Evolutionary conservation across 2,888 invertebrate genomes (phyloP).

Genomic region (Marasmarcha lunaedactyla): DNA sequence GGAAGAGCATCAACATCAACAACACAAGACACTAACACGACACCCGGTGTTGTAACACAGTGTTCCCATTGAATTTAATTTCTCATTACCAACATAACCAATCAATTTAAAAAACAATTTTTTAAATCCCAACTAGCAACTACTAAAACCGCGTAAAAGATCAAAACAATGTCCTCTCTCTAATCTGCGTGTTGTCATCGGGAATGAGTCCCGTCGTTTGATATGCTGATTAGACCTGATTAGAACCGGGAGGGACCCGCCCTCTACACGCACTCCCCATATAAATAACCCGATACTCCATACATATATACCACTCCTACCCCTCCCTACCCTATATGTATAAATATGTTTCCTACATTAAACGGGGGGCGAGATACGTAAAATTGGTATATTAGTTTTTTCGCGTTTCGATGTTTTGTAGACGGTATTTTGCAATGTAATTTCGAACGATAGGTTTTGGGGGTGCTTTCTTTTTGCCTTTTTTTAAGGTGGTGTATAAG

Average conservation of each 20-base stretch:
- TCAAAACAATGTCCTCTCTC: slow-evolving; percentile 3
- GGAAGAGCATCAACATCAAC: too few relatives aligned
- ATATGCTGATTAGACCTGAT: slow-evolving; percentile 71
- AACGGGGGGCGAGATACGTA: slow-evolving; percentile 1
- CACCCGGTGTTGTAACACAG: too few relatives aligned
- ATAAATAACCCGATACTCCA: slow-evolving; percentile 64
- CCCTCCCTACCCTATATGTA: background rate
- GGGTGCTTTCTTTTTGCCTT: too few relatives aligned
- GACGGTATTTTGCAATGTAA: background rate
- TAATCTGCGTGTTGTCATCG: slow-evolving; percentile 64
- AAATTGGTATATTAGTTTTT: slow-evolving; percentile 36
- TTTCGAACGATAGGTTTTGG: too few relatives aligned
- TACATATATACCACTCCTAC: slow-evolving; percentile 23
- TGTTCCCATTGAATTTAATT: too few relatives aligned
- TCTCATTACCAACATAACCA: too few relatives aligned
- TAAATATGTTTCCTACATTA: slow-evolving; percentile 21
- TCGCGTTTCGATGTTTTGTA: slow-evolving; percentile 32
- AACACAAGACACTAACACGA: too few relatives aligned
- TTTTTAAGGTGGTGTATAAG: too few relatives aligned
- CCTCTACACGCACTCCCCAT: slow-evolving; percentile 59
- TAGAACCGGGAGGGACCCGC: slow-evolving; percentile 38
- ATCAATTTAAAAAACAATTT: too few relatives aligned
- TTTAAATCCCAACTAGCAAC: too few relatives aligned
- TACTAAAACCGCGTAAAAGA: background rate
- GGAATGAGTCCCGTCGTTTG: slow-evolving; percentile 66